Evolutionary conservation across 2,888 invertebrate species (phyloP).

Genomic region (Dichetophora obliterata): DNA sequence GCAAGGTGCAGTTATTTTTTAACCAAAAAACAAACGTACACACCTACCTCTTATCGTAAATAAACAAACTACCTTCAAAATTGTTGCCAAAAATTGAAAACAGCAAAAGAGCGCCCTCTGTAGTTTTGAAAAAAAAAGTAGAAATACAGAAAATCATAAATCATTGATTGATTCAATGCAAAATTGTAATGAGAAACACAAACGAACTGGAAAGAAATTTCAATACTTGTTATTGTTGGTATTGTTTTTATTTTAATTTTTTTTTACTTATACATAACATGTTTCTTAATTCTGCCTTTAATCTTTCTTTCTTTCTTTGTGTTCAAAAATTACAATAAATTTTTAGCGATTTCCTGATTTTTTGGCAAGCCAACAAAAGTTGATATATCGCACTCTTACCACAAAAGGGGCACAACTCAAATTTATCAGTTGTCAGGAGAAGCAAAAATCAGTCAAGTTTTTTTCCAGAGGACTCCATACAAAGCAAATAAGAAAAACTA

Average conservation of each 20-base stretch:
- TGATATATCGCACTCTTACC: no score
- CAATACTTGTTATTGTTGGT: slow-evolving; percentile 50
- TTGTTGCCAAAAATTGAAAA: background rate
- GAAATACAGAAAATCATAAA: slow-evolving; percentile 21
- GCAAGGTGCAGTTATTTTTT: background rate
- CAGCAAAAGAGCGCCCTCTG: background rate
- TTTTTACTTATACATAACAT: background rate
- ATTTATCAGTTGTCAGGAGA: no score
- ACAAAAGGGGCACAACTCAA: no score
- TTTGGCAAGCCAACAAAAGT: slow-evolving; percentile 30
- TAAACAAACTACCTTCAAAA: slow-evolving; percentile 12
- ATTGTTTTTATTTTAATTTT: background rate
- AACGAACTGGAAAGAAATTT: slow-evolving; percentile 66
- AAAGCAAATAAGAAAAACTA: no score
- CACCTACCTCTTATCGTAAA: background rate
- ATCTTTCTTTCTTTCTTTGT: background rate
- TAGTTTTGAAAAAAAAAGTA: background rate
- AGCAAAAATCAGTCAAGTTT: no score
- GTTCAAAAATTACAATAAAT: slow-evolving; percentile 10
- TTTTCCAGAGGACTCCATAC: no score
- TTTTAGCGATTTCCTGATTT: slow-evolving; percentile 31
- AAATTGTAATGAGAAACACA: slow-evolving; percentile 65
- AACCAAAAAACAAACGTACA: background rate
- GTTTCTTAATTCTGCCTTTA: background rate
- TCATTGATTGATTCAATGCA: slow-evolving; percentile 45